phyloP scores from a whole-genome alignment of 2,888 invertebrate species.

The Exocentrus adspersus region DNA sequence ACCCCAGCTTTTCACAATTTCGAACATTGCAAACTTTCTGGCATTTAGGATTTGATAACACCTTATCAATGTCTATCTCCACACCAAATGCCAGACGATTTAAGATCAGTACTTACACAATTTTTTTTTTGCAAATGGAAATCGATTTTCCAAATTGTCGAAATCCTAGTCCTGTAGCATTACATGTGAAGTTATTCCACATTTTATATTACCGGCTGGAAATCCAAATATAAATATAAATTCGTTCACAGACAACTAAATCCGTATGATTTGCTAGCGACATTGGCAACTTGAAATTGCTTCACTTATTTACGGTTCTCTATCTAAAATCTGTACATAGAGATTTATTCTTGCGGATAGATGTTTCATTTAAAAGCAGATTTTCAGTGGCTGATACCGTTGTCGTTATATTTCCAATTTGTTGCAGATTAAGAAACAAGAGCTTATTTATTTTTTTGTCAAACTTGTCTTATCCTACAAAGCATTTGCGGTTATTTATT shows the following conservation, averaged over 20 bases:
- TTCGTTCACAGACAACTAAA: conserved; percentile 31
- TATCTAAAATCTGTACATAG: conserved; percentile 12
- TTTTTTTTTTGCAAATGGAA: no score
- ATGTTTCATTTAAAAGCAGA: background rate
- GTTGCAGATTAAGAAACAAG: no score
- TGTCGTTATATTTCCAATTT: no score
- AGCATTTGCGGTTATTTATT: no score
- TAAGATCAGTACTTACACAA: no score
- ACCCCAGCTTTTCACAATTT: no score
- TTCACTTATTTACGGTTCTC: conserved; percentile 27
- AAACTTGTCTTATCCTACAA: background rate
- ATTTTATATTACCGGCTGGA: conserved; percentile 27
- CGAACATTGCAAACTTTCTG: no score
- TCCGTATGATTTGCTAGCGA: conserved; percentile 25
- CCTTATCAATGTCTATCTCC: no score
- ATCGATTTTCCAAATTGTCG: no score
- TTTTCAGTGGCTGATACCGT: no score
- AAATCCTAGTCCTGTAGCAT: conserved; percentile 9
- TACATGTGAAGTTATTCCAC: conserved; percentile 31
- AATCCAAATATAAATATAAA: conserved; percentile 35
- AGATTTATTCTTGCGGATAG: background rate
- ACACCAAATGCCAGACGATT: no score
- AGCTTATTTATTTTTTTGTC: background rate
- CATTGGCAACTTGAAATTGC: conserved; percentile 29
- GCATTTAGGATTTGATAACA: no score